Conservation (phyloP, 1,140 invertebrate genomes). For the Drosophila suzukii region DNA sequence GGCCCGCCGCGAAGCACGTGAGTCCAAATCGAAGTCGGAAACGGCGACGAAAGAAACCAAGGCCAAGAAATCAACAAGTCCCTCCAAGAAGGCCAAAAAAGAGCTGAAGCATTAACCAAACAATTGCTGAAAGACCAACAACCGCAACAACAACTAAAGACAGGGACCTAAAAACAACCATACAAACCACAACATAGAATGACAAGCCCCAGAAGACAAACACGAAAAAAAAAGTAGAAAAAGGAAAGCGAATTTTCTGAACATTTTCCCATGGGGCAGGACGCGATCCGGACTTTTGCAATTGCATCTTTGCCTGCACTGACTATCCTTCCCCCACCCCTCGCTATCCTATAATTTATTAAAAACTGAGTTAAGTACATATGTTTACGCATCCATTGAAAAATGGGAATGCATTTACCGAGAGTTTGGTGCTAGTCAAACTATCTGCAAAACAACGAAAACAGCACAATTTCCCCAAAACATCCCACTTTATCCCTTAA, state of each 20-base stretch:
- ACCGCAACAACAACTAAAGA: slow-evolving; percentile 39
- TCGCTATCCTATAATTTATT: slow-evolving; percentile 61
- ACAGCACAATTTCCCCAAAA: slow-evolving; percentile 31
- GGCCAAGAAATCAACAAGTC: slow-evolving; percentile 85
- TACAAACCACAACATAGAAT: slow-evolving; percentile 32
- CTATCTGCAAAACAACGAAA: slow-evolving; percentile 73
- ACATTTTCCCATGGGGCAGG: slow-evolving; percentile 58
- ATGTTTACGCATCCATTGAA: slow-evolving; percentile 53
- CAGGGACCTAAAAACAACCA: slow-evolving; percentile 44
- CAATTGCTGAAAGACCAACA: slow-evolving; percentile 37
- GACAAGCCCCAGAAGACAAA: slow-evolving; percentile 18
- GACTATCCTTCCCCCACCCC: slow-evolving; percentile 51
- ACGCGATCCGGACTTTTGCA: slow-evolving; percentile 62
- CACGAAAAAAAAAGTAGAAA: slow-evolving; percentile 1
- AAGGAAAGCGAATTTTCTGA: slow-evolving; percentile 50
- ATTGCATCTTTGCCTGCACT: slow-evolving; percentile 77
- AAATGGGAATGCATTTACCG: slow-evolving; percentile 52
- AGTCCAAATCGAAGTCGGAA: slow-evolving; percentile 93
- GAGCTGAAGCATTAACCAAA: slow-evolving; percentile 80
- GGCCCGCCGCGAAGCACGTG: slow-evolving; percentile 90
- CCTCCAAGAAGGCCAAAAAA: slow-evolving; percentile 85
- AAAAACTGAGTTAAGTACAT: slow-evolving; percentile 68
- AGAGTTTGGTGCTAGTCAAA: slow-evolving; percentile 84
- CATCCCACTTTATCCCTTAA: slow-evolving; percentile 12
- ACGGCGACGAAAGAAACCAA: slow-evolving; percentile 81